A percentile compares a stretch with the other conserved stretches of the same genome.
Evolutionary conservation across 2,113 vertebrate genomes (phyloP).

Genomic region (Suncus etruscus): DNA sequence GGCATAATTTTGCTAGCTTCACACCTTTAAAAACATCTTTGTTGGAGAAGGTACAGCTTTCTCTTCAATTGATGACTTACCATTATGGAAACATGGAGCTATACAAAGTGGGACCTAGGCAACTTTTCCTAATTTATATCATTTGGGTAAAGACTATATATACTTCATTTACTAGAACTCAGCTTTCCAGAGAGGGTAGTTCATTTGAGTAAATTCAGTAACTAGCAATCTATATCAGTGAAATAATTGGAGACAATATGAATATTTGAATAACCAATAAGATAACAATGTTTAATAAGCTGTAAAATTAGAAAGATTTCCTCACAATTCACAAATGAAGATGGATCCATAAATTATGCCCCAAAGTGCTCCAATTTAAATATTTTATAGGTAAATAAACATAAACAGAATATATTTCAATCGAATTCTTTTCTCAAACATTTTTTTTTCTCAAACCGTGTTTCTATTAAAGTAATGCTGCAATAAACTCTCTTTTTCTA

Average conservation of each 20-base stretch:
- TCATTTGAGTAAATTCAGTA: slow-evolving; percentile 31
- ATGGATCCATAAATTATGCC: slow-evolving; percentile 74
- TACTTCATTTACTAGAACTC: neutral
- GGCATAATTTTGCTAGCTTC: slow-evolving; percentile 47
- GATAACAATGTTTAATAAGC: slow-evolving; percentile 76
- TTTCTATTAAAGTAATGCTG: slow-evolving; percentile 78
- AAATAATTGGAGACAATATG: slow-evolving; percentile 69
- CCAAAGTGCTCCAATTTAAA: slow-evolving; percentile 77
- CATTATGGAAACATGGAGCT: neutral
- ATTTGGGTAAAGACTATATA: neutral
- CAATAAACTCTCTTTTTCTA: slow-evolving; percentile 80
- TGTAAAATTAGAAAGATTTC: slow-evolving; percentile 67
- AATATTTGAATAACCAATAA: slow-evolving; percentile 73
- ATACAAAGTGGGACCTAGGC: neutral
- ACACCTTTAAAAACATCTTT: neutral
- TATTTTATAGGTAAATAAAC: slow-evolving; percentile 81
- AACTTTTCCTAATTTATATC: neutral
- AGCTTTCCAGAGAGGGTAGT: neutral
- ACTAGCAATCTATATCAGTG: neutral
- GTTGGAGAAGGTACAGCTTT: neutral
- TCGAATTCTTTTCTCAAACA: slow-evolving; percentile 80
- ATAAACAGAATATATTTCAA: slow-evolving; percentile 78
- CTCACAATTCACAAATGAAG: slow-evolving; percentile 74
- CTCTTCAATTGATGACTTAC: neutral
- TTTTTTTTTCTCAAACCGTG: slow-evolving; percentile 80